Evolutionary conservation across 2,797 vertebrate genomes (phyloP).

Genomic region (Oreochromis grahami): DNA sequence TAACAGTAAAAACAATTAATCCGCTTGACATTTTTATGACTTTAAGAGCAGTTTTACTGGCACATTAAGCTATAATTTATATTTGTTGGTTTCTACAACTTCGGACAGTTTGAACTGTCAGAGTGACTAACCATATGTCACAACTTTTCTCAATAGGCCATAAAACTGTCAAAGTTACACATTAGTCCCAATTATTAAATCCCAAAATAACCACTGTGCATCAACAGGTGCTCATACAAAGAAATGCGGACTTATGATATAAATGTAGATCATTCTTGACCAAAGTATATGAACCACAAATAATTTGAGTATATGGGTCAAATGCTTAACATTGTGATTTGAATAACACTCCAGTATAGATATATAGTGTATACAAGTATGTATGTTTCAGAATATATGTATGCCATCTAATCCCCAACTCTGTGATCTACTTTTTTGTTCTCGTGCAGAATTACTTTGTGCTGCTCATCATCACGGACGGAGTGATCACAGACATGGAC

Average conservation of each 20-base stretch:
- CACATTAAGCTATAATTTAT: not conserved
- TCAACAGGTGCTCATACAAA: not conserved
- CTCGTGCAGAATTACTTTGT: conserved; percentile 88
- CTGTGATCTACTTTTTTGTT: not conserved
- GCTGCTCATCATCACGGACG: conserved; percentile 94
- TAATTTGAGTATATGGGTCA: not conserved
- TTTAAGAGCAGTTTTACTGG: not conserved
- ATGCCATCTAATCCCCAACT: not conserved
- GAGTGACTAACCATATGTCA: fast-evolving
- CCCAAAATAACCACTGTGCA: not conserved
- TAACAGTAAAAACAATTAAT: not conserved
- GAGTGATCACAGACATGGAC: conserved; percentile 96
- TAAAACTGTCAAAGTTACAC: not conserved
- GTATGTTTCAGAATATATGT: not conserved
- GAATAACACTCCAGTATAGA: no score
- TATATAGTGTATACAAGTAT: not conserved
- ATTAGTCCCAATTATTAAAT: not conserved
- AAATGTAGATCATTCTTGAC: not conserved
- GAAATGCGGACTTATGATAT: not conserved
- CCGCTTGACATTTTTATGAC: fast-evolving
- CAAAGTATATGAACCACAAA: not conserved
- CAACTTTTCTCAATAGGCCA: not conserved
- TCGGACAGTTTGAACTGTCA: not conserved
- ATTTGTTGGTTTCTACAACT: not conserved
- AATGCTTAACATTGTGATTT: not conserved